A percentile compares a stretch with the other conserved stretches of the same genome.
Evolutionary conservation across 2,888 invertebrate genomes (phyloP).

Genomic region (Papilio gigon): DNA sequence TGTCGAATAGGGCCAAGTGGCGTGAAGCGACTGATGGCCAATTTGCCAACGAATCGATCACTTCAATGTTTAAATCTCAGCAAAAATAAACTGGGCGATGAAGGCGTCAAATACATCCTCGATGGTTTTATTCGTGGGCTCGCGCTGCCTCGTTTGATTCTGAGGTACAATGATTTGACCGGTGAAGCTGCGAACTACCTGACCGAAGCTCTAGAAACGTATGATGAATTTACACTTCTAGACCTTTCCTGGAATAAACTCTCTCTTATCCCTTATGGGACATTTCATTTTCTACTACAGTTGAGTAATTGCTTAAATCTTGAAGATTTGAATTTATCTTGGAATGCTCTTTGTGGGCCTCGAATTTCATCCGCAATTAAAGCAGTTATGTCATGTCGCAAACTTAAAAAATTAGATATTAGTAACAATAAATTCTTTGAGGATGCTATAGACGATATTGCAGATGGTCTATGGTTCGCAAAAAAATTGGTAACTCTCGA

Average conservation of each 20-base stretch:
- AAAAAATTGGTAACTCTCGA: slow-evolving; percentile 58
- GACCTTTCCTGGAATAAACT: slow-evolving; percentile 69
- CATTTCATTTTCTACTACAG: slow-evolving; percentile 51
- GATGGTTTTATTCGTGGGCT: slow-evolving; percentile 54
- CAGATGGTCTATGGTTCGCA: slow-evolving; percentile 50
- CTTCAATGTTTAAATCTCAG: slow-evolving; percentile 58
- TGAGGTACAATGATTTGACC: slow-evolving; percentile 61
- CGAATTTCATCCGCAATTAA: slow-evolving; percentile 56
- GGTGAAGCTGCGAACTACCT: slow-evolving; percentile 54
- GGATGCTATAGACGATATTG: slow-evolving; percentile 52
- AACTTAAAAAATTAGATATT: slow-evolving; percentile 55
- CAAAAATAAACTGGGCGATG: slow-evolving; percentile 59
- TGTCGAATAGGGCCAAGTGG: slow-evolving; percentile 66
- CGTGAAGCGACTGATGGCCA: slow-evolving; percentile 50
- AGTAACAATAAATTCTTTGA: slow-evolving; percentile 61
- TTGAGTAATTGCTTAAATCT: slow-evolving; percentile 56
- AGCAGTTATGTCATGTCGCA: slow-evolving; percentile 51
- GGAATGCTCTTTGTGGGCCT: slow-evolving; percentile 58
- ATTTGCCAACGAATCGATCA: slow-evolving; percentile 53
- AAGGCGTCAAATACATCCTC: slow-evolving; percentile 55
- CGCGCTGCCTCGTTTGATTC: slow-evolving; percentile 53
- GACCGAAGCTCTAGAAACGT: slow-evolving; percentile 57
- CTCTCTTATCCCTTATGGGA: slow-evolving; percentile 50
- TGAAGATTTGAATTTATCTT: slow-evolving; percentile 61
- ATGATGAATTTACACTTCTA: slow-evolving; percentile 57